Conservation (phyloP, 2,113 vertebrate genomes). For the Anarrhichthys ocellatus region DNA sequence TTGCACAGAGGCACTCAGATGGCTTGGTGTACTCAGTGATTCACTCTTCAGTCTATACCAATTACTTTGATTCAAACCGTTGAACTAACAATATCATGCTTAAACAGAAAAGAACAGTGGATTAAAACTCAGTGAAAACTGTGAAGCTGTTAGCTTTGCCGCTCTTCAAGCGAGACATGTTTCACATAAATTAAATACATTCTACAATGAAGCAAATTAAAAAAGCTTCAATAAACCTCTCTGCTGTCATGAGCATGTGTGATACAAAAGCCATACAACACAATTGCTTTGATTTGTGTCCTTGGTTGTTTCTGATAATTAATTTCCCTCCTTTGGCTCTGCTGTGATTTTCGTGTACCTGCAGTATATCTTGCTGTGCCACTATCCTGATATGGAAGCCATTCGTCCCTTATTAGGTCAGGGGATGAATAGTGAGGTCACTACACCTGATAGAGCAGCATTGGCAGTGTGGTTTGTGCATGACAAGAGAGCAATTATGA, state of each 20-base stretch:
- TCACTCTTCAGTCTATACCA: not conserved
- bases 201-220: conserved; percentile 10
- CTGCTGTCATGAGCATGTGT: not conserved
- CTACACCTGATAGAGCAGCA: conserved; percentile 11
- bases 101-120: conserved; percentile 1
- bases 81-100: conserved; percentile 21
- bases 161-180: not conserved
- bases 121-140: conserved; percentile 13
- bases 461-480: not conserved
- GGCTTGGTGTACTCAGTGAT: conserved; percentile 21
- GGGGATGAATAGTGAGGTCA: conserved; percentile 20
- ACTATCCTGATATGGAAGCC: conserved; percentile 43
- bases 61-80: conserved; percentile 19
- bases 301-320: conserved; percentile 56
- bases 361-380: conserved; percentile 34
- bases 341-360: conserved; percentile 20
- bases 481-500: conserved; percentile 8
- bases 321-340: conserved; percentile 31
- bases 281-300: conserved; percentile 59
- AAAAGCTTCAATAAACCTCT: conserved; percentile 27
- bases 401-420: conserved; percentile 40
- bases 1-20: conserved; percentile 12
- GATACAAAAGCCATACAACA: not conserved
- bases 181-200: conserved; percentile 21
- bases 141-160: not conserved